A percentile compares a stretch with the other conserved stretches of the same genome.
These are phyloP conservation scores for Cottoperca gobio DNA, from an alignment of 2,797 vertebrate genomes.

Conservation along the genomic window DNA sequence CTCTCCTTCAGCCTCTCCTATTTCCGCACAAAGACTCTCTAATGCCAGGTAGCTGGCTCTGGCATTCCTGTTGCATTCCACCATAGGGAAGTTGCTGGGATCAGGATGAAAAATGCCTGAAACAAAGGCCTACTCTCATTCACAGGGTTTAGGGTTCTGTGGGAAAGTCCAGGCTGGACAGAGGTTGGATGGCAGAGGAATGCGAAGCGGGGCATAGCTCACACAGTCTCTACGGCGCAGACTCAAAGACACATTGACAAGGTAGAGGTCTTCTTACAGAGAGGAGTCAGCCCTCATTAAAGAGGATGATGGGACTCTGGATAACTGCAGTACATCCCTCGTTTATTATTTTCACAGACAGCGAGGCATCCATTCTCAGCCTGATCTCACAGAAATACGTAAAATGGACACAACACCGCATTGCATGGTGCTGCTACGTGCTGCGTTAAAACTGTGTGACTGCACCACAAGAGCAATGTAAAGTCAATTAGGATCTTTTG, in stretches of 20 bases:
- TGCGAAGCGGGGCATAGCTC: slow-evolving; percentile 77
- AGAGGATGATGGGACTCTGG: slow-evolving; percentile 51
- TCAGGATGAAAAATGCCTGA: slow-evolving; percentile 84
- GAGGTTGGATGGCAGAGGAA: slow-evolving; percentile 83
- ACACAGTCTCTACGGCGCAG: slow-evolving; percentile 75
- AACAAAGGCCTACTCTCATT: slow-evolving; percentile 86
- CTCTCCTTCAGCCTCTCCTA: slow-evolving; percentile 81
- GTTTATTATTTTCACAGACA: slow-evolving; percentile 43
- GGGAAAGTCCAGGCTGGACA: slow-evolving; percentile 83
- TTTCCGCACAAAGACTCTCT: slow-evolving; percentile 84
- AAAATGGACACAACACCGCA: no score
- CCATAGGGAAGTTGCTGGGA: slow-evolving; percentile 84
- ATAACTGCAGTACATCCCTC: slow-evolving; percentile 34
- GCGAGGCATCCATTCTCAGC: slow-evolving; percentile 2
- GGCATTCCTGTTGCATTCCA: slow-evolving; percentile 87
- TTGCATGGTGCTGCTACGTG: no score
- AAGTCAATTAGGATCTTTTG: no score
- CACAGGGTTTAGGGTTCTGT: slow-evolving; percentile 84
- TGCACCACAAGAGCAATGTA: no score
- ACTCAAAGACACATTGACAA: slow-evolving; percentile 75
- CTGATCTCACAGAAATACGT: no score
- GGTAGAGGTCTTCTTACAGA: slow-evolving; percentile 74
- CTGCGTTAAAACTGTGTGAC: no score
- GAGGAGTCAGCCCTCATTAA: slow-evolving; percentile 55
- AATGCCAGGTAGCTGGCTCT: slow-evolving; percentile 83